Evolutionary conservation across 2,888 invertebrate genomes (phyloP), one percentile per base, ranked within the genome.

Genomic region (Nezara viridula): DNA sequence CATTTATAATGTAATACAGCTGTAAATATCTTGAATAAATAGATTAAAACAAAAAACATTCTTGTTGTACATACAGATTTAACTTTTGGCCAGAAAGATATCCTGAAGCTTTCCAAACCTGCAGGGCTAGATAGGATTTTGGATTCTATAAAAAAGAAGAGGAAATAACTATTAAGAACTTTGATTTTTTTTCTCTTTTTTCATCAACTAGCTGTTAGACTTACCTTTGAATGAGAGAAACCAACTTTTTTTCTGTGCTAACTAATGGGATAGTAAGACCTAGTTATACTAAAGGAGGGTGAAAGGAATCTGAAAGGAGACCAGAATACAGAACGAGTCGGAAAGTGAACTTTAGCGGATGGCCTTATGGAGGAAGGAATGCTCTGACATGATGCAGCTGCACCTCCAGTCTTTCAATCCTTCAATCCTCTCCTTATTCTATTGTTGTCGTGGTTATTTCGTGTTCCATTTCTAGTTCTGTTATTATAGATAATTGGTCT

Each of bases 251-350:
- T 60, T 73, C 32, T 73, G 7, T 7, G 0, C 66, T 37, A 37
- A 73, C 32, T 73, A 27, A 73, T 73, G 7, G 19, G 37, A 32
- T 73, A 73, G 66, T 73, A 27, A 73, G 32, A 19, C 66, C 66
- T 73, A 73, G 66, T 73, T 73, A 37, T 27, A 21, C 6, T n/a
- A 16, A 47, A 81, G 44, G 77, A 77, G 14, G 16, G 77, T 77
- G 77, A 77, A 77, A 77, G 77, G 81, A 81, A 40, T 10, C 44
- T 16, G 44, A 81, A 81, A 81, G 81, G 44, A 47, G 81, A 81
- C 81, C 24, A 44, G 81, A 81, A 81, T 44, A 47, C 21, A 47
- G 40, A 44, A n/a, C 81, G 27, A 81, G 81, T 47, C 44, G 3
- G 44, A 81, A 81, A 81, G 81, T 81, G 81, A 81, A 81, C 44